Conservation (phyloP, 2,797 vertebrate species). For the Tolypeutes matacus region DNA sequence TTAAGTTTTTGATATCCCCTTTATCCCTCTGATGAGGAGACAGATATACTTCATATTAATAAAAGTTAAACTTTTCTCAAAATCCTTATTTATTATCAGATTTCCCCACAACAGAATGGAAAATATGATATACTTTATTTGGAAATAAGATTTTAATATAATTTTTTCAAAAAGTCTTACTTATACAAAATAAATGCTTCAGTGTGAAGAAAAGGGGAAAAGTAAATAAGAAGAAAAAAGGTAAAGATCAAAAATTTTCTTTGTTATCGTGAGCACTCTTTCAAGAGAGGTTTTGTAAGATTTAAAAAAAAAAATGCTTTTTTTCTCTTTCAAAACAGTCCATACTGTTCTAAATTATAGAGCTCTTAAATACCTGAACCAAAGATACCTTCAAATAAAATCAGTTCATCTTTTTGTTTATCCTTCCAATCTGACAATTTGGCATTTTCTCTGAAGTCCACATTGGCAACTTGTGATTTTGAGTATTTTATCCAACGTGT, state of each 20-base stretch:
- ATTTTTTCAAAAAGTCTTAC: background rate
- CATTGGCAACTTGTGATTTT: background rate
- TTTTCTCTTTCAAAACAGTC: background rate
- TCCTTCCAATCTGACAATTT: background rate
- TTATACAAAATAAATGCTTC: background rate
- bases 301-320: background rate
- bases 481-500: background rate
- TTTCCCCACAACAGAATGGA: background rate
- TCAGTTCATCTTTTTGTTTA: background rate
- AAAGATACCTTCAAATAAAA: conserved; percentile 42
- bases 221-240: background rate
- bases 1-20: background rate
- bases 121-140: background rate
- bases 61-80: background rate
- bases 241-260: background rate
- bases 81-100: background rate
- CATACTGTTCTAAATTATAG: background rate
- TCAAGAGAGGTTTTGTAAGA: background rate
- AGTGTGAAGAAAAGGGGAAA: background rate
- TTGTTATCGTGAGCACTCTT: background rate
- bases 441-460: background rate
- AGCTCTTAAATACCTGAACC: background rate
- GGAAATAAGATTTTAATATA: background rate
- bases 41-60: background rate
- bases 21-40: background rate